These are phyloP conservation scores for Nebria ingens DNA, from an alignment of 1,140 invertebrate genomes.

Conservation along the genomic window DNA sequence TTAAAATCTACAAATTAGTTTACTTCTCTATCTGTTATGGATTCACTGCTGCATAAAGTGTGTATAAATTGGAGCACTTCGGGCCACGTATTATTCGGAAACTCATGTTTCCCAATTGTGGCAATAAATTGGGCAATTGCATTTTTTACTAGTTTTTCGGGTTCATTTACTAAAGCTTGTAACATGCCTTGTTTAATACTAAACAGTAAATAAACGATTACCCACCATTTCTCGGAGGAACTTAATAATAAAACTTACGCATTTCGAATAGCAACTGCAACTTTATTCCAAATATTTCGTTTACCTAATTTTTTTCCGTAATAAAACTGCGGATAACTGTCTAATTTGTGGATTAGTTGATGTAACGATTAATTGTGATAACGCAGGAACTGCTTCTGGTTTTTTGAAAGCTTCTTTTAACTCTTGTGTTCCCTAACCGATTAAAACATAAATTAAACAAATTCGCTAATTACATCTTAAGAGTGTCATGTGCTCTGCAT, in stretches of 20 bases:
- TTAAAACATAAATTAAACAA: background rate
- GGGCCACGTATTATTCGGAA: slow-evolving; percentile 53
- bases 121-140: slow-evolving; percentile 55
- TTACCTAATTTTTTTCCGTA: slow-evolving; percentile 49
- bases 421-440: slow-evolving; percentile 52
- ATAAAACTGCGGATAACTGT: slow-evolving; percentile 54
- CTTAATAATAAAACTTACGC: slow-evolving; percentile 30
- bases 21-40: slow-evolving; percentile 48
- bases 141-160: slow-evolving; percentile 50
- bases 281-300: slow-evolving; percentile 47
- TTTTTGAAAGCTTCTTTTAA: slow-evolving; percentile 51
- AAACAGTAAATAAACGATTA: slow-evolving; percentile 21
- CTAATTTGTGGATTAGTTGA: slow-evolving; percentile 48
- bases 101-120: slow-evolving; percentile 59
- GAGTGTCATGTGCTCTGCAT: too few relatives aligned
- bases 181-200: slow-evolving; percentile 50
- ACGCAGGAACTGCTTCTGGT: slow-evolving; percentile 42
- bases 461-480: background rate
- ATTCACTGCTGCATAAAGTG: slow-evolving; percentile 42
- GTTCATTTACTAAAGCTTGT: slow-evolving; percentile 46
- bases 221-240: slow-evolving; percentile 10
- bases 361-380: slow-evolving; percentile 47
- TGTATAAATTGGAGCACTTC: slow-evolving; percentile 59
- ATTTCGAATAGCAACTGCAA: slow-evolving; percentile 40
- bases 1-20: too few relatives aligned